Conservation (phyloP, 2,888 invertebrate species). For the Melinaea menophilus region DNA sequence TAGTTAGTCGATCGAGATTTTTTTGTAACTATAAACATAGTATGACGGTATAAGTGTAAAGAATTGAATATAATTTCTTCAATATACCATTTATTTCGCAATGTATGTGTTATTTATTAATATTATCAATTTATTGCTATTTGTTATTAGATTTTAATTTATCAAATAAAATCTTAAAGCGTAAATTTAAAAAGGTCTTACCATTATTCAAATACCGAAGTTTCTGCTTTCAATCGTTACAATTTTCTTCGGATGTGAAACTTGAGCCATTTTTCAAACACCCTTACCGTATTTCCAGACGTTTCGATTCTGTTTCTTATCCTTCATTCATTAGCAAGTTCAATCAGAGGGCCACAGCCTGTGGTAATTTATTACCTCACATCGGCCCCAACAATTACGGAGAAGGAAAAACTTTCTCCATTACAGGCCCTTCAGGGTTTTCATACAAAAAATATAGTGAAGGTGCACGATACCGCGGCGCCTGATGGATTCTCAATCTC, state of each 20-base stretch:
- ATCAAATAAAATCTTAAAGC: constrained; percentile 4
- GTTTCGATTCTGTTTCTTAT: constrained; percentile 72
- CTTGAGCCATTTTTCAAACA: constrained; percentile 65
- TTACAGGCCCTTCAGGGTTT: constrained; percentile 67
- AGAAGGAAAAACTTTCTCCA: constrained; percentile 72
- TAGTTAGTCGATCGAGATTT: no score
- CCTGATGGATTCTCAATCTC: constrained; percentile 66
- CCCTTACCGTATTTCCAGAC: constrained; percentile 44
- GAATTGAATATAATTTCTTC: no score
- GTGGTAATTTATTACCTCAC: constrained; percentile 75
- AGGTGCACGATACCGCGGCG: constrained; percentile 56
- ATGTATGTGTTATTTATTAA: no score
- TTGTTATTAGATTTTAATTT: background rate
- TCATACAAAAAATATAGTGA: constrained; percentile 69
- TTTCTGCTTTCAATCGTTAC: constrained; percentile 8
- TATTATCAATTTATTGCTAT: background rate
- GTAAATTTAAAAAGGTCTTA: constrained; percentile 21
- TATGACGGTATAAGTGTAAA: no score
- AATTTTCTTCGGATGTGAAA: constrained; percentile 38
- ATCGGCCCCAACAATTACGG: constrained; percentile 74
- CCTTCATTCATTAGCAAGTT: constrained; percentile 77
- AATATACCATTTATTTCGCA: no score
- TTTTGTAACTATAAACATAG: no score
- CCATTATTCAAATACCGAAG: constrained; percentile 20
- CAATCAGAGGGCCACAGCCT: constrained; percentile 71